Percentiles rank a stretch among this genome's conserved stretches.
These are phyloP conservation scores for Pseudanteris insignis DNA, from an alignment of 2,888 invertebrate genomes.

Conservation along the genomic window DNA sequence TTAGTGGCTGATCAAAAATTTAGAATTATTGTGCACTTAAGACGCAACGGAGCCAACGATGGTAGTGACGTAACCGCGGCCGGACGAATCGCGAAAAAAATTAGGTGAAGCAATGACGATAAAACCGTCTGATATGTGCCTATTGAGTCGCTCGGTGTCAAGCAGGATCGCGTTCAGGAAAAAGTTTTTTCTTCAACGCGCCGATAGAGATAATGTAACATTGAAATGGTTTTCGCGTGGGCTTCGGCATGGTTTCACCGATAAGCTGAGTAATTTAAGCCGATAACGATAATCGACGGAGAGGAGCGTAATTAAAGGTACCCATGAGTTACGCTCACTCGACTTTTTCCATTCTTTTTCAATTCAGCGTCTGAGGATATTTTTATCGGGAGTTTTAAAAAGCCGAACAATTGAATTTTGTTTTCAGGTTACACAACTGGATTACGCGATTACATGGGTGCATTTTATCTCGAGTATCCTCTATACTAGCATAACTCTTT, in stretches of 20 bases:
- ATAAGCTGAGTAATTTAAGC: constrained; percentile 7
- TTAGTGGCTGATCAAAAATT: too few species aligned
- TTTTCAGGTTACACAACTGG: too few species aligned
- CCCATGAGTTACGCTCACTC: too few species aligned
- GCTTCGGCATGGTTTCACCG: constrained; percentile 4
- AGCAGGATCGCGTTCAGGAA: background rate
- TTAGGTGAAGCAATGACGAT: constrained; percentile 14
- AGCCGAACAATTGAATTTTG: too few species aligned
- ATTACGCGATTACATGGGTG: too few species aligned
- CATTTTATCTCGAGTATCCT: too few species aligned
- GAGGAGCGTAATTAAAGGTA: constrained; percentile 5
- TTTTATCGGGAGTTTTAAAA: too few species aligned
- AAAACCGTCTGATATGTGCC: constrained; percentile 6
- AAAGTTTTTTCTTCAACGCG: constrained; percentile 2
- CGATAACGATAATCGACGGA: background rate
- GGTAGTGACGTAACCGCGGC: constrained; percentile 7
- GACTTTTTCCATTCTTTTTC: too few species aligned
- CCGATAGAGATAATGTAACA: constrained; percentile 18
- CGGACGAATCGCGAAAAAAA: constrained; percentile 11
- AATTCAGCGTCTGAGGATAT: too few species aligned
- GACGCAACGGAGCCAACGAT: too few species aligned
- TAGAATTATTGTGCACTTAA: too few species aligned
- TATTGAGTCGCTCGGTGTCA: constrained; percentile 9
- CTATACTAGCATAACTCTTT: too few species aligned
- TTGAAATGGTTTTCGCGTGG: constrained; percentile 18